Evolutionary conservation across 2,797 vertebrate species (phyloP).

Genomic region (Ataeniobius toweri): DNA sequence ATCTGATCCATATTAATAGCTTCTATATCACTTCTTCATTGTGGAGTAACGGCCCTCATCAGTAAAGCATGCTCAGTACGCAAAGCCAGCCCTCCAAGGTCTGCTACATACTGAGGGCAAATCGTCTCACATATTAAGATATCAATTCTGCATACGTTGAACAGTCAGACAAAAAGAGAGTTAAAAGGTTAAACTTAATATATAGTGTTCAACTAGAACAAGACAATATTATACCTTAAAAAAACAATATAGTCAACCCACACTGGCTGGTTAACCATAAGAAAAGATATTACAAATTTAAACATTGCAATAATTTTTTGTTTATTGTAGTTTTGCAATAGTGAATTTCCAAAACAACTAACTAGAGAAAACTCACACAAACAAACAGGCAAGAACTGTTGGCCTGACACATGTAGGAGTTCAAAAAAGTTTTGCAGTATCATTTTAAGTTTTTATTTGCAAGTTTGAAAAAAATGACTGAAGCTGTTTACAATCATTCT

Average conservation of each 20-base stretch:
- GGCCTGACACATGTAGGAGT: no score
- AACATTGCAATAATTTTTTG: not conserved
- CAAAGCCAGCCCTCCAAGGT: conserved; percentile 15
- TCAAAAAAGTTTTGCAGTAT: not conserved
- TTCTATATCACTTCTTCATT: conserved; percentile 48
- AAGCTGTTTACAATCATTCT: not conserved
- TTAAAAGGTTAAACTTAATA: not conserved
- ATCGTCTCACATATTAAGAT: not conserved
- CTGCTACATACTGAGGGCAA: not conserved
- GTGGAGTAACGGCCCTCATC: conserved; percentile 28
- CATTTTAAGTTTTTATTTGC: not conserved
- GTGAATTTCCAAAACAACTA: not conserved
- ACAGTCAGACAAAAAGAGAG: not conserved
- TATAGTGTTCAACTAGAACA: not conserved
- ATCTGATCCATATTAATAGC: conserved; percentile 59
- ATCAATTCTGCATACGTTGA: conserved; percentile 1
- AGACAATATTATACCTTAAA: not conserved
- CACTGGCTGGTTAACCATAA: not conserved
- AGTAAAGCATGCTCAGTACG: conserved; percentile 31
- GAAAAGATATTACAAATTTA: not conserved
- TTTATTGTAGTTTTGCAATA: not conserved
- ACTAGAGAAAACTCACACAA: not conserved
- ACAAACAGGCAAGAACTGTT: not conserved
- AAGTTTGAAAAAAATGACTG: not conserved
- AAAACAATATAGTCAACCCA: not conserved